Evolutionary conservation across 2,888 invertebrate species (phyloP).

Genomic region (Caenorhabditis panamensis): DNA sequence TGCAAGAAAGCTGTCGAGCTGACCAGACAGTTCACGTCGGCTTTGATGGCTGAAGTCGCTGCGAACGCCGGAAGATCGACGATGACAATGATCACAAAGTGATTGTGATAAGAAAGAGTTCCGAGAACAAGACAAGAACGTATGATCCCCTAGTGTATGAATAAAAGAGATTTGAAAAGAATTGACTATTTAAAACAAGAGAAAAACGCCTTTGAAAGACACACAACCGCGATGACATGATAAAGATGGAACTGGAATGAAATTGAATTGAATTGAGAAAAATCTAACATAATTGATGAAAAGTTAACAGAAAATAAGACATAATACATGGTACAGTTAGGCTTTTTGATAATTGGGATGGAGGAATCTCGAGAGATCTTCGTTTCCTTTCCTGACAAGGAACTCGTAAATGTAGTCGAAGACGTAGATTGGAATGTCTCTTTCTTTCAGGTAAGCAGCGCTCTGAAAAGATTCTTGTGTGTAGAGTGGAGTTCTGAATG

Average conservation of each 20-base stretch:
- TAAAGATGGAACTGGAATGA: not conserved
- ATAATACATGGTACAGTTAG: conserved; percentile 6
- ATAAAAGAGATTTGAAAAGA: too few relatives aligned
- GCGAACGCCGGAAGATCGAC: not conserved
- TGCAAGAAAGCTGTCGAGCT: conserved; percentile 16
- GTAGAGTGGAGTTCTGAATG: not conserved
- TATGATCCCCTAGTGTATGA: too few relatives aligned
- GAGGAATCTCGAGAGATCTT: conserved; percentile 13
- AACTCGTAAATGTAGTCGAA: conserved; percentile 50
- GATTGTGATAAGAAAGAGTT: too few relatives aligned
- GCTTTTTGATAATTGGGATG: conserved; percentile 20
- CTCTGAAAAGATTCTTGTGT: conserved; percentile 43
- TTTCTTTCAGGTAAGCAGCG: conserved; percentile 37
- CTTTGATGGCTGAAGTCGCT: conserved; percentile 8
- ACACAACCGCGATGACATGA: too few relatives aligned
- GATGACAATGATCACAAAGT: not conserved
- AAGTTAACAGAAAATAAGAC: not conserved
- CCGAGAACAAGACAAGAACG: too few relatives aligned
- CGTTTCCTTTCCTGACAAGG: conserved; percentile 29
- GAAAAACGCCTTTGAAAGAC: too few relatives aligned
- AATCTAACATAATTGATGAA: not conserved
- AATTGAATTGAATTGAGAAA: conserved; percentile 2
- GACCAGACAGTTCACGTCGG: conserved; percentile 8
- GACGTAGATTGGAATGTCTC: conserved; percentile 33
- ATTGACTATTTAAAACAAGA: too few relatives aligned